Percentiles rank a stretch among this genome's conserved stretches.
Evolutionary conservation across 2,113 vertebrate genomes (phyloP).

Genomic region (Mesocricetus auratus): DNA sequence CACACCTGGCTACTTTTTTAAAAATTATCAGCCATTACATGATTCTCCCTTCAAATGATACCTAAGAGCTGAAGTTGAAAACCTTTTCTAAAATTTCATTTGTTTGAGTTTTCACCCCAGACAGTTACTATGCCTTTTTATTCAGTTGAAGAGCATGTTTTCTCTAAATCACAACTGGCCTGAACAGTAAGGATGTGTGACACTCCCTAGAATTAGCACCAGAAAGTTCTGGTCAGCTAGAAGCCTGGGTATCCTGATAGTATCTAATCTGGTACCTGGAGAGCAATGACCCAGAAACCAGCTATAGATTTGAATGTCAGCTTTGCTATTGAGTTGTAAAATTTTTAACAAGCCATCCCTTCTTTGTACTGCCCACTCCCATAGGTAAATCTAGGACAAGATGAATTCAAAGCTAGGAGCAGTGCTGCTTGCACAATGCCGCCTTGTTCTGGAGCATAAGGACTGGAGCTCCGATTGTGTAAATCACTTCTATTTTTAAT

Average conservation of each 20-base stretch:
- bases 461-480: neutral
- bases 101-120: constrained; percentile 41
- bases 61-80: neutral
- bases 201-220: constrained; percentile 4
- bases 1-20: neutral
- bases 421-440: neutral
- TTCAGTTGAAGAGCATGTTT: constrained; percentile 40
- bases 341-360: constrained; percentile 27
- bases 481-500: constrained; percentile 48
- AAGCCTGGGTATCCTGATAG: neutral
- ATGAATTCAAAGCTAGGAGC: neutral
- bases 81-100: neutral
- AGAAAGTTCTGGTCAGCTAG: constrained; percentile 25
- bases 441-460: neutral
- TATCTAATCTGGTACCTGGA: constrained; percentile 53
- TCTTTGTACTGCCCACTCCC: neutral
- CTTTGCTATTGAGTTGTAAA: neutral
- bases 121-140: neutral
- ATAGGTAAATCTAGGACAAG: constrained; percentile 12
- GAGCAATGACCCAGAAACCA: constrained; percentile 39
- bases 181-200: neutral
- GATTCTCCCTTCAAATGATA: neutral
- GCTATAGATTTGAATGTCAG: constrained; percentile 20
- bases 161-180: constrained; percentile 33
- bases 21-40: neutral